Conservation (phyloP, 2,888 invertebrate genomes). For the Mellilla xanthometata region DNA sequence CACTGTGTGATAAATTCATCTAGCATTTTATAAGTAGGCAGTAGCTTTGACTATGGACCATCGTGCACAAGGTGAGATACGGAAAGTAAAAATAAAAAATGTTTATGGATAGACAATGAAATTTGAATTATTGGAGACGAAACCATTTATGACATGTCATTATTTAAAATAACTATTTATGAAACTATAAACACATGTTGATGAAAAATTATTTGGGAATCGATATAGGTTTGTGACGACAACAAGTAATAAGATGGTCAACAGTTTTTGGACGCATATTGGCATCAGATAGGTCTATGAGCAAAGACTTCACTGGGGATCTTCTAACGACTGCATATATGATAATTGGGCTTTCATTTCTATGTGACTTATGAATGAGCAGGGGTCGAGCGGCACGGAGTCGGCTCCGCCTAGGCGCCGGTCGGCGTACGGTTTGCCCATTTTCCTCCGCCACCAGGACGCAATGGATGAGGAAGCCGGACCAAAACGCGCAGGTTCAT, state of each 20-base stretch:
- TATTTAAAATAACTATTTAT: too few species aligned
- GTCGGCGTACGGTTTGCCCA: constrained; percentile 87
- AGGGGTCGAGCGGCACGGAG: constrained; percentile 69
- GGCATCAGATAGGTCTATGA: too few species aligned
- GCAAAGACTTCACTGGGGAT: neutral
- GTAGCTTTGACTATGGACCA: constrained; percentile 12
- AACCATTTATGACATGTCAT: too few species aligned
- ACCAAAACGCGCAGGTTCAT: constrained; percentile 82
- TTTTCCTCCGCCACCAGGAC: constrained; percentile 89
- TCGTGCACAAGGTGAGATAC: constrained; percentile 3
- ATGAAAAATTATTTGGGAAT: too few species aligned
- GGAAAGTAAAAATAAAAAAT: too few species aligned
- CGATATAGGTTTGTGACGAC: too few species aligned
- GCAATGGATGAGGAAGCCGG: constrained; percentile 86
- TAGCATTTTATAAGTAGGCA: constrained; percentile 4
- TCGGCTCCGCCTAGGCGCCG: constrained; percentile 82
- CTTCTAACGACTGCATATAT: constrained; percentile 14
- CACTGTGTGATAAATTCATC: constrained; percentile 16
- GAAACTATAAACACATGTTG: too few species aligned
- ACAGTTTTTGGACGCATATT: too few species aligned
- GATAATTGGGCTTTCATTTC: constrained; percentile 24
- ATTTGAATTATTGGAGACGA: too few species aligned
- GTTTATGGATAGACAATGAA: too few species aligned
- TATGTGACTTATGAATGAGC: constrained; percentile 41
- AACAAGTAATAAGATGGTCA: too few species aligned